Base-by-base conservation (phyloP, 2,113 vertebrate genomes). In the Malurus alboscapulatus region DNA sequence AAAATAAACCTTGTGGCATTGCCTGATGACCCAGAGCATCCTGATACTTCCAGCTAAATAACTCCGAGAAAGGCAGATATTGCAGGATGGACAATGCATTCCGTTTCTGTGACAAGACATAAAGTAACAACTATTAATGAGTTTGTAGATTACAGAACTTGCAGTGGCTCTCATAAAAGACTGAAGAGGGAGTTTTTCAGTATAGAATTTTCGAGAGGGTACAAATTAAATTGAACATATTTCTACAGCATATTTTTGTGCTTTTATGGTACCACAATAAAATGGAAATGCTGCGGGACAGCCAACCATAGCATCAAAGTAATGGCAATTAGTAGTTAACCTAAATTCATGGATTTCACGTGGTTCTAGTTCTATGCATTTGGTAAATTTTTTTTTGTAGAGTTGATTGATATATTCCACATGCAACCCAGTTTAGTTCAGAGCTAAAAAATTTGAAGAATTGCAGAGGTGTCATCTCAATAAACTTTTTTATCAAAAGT, bases 41-140 rank as follows among this genome's bases (percentile, higher is more conserved):
- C 98, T 9, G 98, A 99, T 89, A 98, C 98, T 97, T 99, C 97
- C 98, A 99, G 94, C 98, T 99, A 65, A 99, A 98, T 79, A 98
- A 99, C 92, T 98, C 98, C 32, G 98, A 99, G 88, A 99, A 98
- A 99, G 98, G 99, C 98, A 93, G 79, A 68, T 88, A 48, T 45
- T 90, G n/a, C 68, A 75, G 21, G 47, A 55, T 51, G 51, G n/a
- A 9, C 30, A 17, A n/a, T 67, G 50, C 44, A 17, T 62, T 89
- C 3, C 30, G 19, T 87, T 91, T 76, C 58, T 78, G 21, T 53
- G 53, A n/a, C 30, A 42, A 30, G 50, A 73, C 17, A 8, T 36
- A 80, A 34, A 48, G 47, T n/a, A 50, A 51, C 66, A 42, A 66
- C 32, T 62, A 2, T 18, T 78, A 63, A 55, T 13, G 7, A 72